These are phyloP conservation scores for Trogon melanurus DNA, from an alignment of 2,113 vertebrate genomes.

Conservation along the genomic window DNA sequence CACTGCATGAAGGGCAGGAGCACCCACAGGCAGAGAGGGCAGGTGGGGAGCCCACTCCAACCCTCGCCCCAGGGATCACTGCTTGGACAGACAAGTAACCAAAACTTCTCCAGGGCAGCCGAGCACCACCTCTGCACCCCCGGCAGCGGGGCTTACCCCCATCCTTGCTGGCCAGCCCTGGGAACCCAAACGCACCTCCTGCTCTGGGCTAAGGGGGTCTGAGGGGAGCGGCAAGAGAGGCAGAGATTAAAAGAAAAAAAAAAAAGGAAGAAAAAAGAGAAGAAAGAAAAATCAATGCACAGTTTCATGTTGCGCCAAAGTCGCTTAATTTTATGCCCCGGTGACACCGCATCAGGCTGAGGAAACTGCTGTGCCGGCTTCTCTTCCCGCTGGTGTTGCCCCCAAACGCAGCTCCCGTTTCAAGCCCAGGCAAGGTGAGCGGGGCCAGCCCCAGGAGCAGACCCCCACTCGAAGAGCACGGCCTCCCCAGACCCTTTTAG, in stretches of 20 bases:
- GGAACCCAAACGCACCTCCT: neutral
- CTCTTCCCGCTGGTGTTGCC: neutral
- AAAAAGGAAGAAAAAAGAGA: neutral
- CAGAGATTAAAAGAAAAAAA: too few species aligned
- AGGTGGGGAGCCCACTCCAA: neutral
- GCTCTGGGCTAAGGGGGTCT: fast-evolving
- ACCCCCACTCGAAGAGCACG: neutral
- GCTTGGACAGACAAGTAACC: fast-evolving
- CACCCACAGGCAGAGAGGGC: neutral
- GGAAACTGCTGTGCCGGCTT: conserved; percentile 42
- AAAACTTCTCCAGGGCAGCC: neutral
- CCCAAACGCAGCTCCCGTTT: neutral
- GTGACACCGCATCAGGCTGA: neutral
- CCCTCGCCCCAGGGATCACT: neutral
- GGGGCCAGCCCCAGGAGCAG: neutral
- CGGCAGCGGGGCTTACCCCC: neutral
- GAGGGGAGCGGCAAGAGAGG: fast-evolving
- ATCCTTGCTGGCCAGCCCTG: fast-evolving
- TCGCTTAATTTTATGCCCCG: conserved; percentile 10
- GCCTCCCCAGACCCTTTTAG: fast-evolving
- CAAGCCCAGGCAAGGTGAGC: neutral
- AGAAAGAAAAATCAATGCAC: neutral
- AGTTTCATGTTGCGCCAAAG: conserved; percentile 40
- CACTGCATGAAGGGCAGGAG: fast-evolving
- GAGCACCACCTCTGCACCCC: neutral